These are phyloP conservation scores for Oreochromis grahami DNA, from an alignment of 2,797 vertebrate species.

Conservation along the genomic window DNA sequence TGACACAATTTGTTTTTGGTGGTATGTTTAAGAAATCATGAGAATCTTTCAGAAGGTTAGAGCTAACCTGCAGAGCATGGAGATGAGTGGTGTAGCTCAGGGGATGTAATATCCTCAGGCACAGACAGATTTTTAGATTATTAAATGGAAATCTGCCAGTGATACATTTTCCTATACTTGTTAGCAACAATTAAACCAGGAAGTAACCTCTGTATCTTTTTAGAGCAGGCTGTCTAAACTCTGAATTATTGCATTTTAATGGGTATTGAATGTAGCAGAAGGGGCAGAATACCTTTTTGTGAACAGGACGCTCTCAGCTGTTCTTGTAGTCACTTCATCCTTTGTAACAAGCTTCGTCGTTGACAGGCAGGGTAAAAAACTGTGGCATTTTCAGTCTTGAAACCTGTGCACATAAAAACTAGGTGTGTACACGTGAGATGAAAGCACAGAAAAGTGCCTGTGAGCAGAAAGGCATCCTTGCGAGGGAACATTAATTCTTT, in stretches of 20 bases:
- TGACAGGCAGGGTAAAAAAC: background rate
- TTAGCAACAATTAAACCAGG: constrained; percentile 9
- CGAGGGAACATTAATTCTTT: too few species aligned
- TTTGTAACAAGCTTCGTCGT: background rate
- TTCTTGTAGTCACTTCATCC: background rate
- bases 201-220: background rate
- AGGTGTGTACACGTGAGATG: background rate
- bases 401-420: background rate
- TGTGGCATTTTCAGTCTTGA: background rate
- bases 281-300: background rate
- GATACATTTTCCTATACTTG: background rate
- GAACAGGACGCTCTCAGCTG: background rate
- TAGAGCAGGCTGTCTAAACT: background rate
- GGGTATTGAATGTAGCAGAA: constrained; percentile 23
- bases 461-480: background rate
- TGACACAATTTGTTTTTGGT: background rate
- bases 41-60: background rate
- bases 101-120: background rate
- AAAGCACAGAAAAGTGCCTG: background rate
- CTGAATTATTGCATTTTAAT: constrained; percentile 40
- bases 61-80: background rate
- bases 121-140: background rate
- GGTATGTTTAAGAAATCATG: background rate
- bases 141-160: background rate
- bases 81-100: background rate